Conservation (phyloP, 2,113 vertebrate genomes). For the Gobius niger region DNA sequence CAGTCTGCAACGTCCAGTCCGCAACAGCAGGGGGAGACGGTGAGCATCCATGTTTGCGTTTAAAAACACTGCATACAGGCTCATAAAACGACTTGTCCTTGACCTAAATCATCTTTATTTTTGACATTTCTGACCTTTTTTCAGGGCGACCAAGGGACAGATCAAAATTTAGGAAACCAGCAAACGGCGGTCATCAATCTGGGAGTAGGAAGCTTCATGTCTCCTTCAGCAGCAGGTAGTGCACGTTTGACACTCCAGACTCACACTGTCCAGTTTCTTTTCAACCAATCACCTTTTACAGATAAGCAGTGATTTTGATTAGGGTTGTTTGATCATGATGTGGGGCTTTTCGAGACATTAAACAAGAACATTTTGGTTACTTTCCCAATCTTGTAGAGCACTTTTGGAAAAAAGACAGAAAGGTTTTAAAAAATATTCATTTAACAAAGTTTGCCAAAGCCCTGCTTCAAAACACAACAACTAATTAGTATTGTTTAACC, state of each 20-base stretch:
- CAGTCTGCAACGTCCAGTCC: slow-evolving; percentile 81
- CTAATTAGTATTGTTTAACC: slow-evolving; percentile 20
- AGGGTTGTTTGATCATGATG: not conserved
- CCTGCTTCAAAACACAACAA: not conserved
- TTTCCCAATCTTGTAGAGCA: no score
- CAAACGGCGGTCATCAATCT: slow-evolving; percentile 95
- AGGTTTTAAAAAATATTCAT: not conserved
- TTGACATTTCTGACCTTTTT: slow-evolving; percentile 1
- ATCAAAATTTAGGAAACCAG: slow-evolving; percentile 88
- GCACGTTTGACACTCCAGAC: slow-evolving; percentile 10
- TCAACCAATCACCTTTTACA: slow-evolving; percentile 13
- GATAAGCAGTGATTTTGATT: slow-evolving; percentile 26
- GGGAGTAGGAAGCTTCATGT: slow-evolving; percentile 91
- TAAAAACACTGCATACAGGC: not conserved
- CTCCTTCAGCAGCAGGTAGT: slow-evolving; percentile 85
- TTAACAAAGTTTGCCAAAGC: not conserved
- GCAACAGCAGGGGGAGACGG: slow-evolving; percentile 84
- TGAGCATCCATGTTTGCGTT: slow-evolving; percentile 51
- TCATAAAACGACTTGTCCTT: no score
- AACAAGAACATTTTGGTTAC: no score
- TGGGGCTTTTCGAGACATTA: not conserved
- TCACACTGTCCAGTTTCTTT: slow-evolving; percentile 5
- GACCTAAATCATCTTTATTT: not conserved
- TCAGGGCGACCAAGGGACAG: slow-evolving; percentile 87
- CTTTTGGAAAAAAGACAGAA: no score